These are phyloP conservation scores for Epinotia bilunana DNA, from an alignment of 2,888 invertebrate species.

Conservation along the genomic window DNA sequence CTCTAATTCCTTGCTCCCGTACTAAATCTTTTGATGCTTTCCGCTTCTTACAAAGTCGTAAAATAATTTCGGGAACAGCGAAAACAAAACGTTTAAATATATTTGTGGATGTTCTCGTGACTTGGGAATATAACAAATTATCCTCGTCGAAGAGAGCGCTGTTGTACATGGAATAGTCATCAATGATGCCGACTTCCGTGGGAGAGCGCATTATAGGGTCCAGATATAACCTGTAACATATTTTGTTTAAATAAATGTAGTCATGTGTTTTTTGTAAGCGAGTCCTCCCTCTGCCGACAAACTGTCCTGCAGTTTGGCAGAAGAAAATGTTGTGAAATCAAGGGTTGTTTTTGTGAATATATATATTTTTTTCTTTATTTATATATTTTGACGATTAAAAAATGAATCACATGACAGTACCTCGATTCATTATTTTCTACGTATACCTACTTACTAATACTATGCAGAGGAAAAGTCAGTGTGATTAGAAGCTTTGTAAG, in stretches of 20 bases:
- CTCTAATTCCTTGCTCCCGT: conserved; percentile 1
- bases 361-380: no score
- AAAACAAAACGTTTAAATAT: background rate
- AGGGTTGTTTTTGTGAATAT: no score
- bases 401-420: no score
- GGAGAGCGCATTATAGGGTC: conserved; percentile 74
- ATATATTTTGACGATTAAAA: no score
- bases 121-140: conserved; percentile 34
- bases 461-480: no score
- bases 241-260: background rate
- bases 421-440: no score
- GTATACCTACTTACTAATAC: no score
- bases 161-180: conserved; percentile 53
- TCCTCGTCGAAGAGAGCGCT: conserved; percentile 54
- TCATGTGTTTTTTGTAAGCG: no score
- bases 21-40: background rate
- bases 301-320: no score
- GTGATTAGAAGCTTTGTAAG: no score
- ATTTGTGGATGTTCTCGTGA: conserved; percentile 38
- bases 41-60: background rate
- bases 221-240: conserved; percentile 68
- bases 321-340: no score
- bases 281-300: no score
- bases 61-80: background rate
- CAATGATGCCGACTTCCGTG: conserved; percentile 56